A percentile compares a stretch with the other conserved stretches of the same genome.
Evolutionary conservation across 2,888 invertebrate species (phyloP).

Genomic region (Blastobasis adustella): DNA sequence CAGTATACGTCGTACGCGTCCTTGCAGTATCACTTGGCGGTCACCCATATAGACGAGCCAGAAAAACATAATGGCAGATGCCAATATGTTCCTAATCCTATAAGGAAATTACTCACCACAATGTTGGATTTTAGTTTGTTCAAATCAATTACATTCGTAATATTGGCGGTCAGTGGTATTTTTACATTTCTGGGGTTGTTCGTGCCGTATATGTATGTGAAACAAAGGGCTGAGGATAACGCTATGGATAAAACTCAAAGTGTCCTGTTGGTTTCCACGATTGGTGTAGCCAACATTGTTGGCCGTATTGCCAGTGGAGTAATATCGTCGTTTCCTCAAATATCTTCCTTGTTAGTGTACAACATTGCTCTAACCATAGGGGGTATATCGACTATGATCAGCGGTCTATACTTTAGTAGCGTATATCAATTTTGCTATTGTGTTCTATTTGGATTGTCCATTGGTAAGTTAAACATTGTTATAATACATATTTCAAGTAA

Average conservation of each 20-base stretch:
- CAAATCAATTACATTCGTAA: slow-evolving; percentile 88
- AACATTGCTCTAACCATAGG: slow-evolving; percentile 91
- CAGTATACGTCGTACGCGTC: slow-evolving; percentile 89
- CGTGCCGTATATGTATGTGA: slow-evolving; percentile 90
- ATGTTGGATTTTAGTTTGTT: slow-evolving; percentile 92
- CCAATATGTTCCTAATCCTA: slow-evolving; percentile 84
- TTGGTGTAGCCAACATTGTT: slow-evolving; percentile 93
- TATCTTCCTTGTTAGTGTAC: slow-evolving; percentile 91
- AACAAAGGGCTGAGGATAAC: slow-evolving; percentile 73
- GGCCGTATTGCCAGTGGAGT: slow-evolving; percentile 91
- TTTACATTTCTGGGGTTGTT: slow-evolving; percentile 97
- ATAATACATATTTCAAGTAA: too few relatives aligned
- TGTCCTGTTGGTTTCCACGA: slow-evolving; percentile 84
- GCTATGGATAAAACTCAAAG: slow-evolving; percentile 72
- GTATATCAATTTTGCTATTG: slow-evolving; percentile 86
- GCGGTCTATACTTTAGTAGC: slow-evolving; percentile 77
- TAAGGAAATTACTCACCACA: slow-evolving; percentile 82
- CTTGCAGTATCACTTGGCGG: slow-evolving; percentile 87
- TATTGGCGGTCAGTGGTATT: slow-evolving; percentile 91
- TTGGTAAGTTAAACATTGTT: slow-evolving; percentile 77
- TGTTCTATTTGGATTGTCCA: slow-evolving; percentile 89
- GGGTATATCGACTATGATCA: slow-evolving; percentile 89
- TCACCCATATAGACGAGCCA: slow-evolving; percentile 81
- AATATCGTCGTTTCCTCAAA: slow-evolving; percentile 83
- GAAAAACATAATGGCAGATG: slow-evolving; percentile 81